A percentile compares a stretch with the other conserved stretches of the same genome.
Evolutionary conservation across 2,888 invertebrate species (phyloP).

Genomic region (Pyrrhia umbra): DNA sequence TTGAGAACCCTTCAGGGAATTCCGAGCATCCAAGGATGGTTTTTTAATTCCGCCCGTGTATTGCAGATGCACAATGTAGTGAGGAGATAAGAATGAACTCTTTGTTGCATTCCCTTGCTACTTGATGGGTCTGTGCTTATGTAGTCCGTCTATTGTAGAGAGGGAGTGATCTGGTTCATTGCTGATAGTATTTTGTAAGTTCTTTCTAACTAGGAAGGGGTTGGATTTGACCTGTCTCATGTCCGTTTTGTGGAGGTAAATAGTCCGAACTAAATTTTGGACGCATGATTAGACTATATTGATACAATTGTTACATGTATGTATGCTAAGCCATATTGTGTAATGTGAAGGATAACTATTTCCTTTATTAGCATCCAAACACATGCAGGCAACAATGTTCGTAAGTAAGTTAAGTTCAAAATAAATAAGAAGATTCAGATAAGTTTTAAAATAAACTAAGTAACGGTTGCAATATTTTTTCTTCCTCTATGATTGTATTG

Average conservation of each 20-base stretch:
- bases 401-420: background rate
- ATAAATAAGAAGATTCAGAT: background rate
- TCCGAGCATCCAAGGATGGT: conserved; percentile 72
- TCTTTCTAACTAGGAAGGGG: background rate
- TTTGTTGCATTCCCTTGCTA: conserved; percentile 65
- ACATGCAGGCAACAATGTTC: background rate
- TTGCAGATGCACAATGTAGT: conserved; percentile 77
- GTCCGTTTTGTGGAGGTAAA: too few species aligned
- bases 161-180: conserved; percentile 23
- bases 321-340: too few species aligned
- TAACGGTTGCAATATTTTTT: background rate
- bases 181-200: conserved; percentile 47
- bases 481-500: conserved; percentile 20
- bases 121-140: conserved; percentile 45
- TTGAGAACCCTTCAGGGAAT: conserved; percentile 77
- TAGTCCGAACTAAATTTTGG: too few species aligned
- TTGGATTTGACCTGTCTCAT: background rate
- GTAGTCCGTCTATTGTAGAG: conserved; percentile 37
- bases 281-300: too few species aligned
- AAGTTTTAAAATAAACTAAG: conserved; percentile 9
- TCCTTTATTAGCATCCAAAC: background rate
- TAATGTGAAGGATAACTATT: too few species aligned
- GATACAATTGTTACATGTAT: too few species aligned
- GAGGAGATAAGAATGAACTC: conserved; percentile 74
- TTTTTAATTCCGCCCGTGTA: conserved; percentile 79